Evolutionary conservation across 2,113 vertebrate genomes (phyloP).

Genomic region (Zingel zingel): DNA sequence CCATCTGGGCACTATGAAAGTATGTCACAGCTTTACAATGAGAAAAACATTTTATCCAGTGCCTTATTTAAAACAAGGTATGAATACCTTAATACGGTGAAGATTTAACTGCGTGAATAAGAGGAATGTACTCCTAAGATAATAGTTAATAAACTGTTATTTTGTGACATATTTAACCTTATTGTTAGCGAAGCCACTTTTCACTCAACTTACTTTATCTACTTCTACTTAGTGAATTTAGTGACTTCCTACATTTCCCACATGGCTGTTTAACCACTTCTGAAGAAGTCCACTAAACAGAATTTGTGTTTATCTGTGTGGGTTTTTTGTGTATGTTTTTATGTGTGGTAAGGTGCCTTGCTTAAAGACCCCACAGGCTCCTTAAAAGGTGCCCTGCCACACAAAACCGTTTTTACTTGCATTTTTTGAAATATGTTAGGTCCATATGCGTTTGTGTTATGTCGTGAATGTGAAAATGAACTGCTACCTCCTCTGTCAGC

Average conservation of each 20-base stretch:
- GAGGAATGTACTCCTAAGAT: background rate
- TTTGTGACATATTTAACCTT: background rate
- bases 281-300: background rate
- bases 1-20: background rate
- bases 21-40: slow-evolving; percentile 3
- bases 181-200: background rate
- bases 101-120: background rate
- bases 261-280: background rate
- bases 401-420: no score
- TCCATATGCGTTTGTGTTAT: no score
- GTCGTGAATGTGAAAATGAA: no score
- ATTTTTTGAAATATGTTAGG: no score
- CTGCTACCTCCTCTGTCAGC: no score
- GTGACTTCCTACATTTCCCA: background rate
- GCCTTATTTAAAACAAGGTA: background rate
- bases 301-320: background rate
- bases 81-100: background rate
- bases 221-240: background rate
- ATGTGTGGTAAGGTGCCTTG: background rate
- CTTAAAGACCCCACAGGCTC: background rate
- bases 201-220: background rate
- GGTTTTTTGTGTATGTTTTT: background rate
- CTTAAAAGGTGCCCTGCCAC: no score
- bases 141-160: no score
- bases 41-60: background rate